Conservation (phyloP, 2,888 invertebrate species). For the Dasypolia templi region DNA sequence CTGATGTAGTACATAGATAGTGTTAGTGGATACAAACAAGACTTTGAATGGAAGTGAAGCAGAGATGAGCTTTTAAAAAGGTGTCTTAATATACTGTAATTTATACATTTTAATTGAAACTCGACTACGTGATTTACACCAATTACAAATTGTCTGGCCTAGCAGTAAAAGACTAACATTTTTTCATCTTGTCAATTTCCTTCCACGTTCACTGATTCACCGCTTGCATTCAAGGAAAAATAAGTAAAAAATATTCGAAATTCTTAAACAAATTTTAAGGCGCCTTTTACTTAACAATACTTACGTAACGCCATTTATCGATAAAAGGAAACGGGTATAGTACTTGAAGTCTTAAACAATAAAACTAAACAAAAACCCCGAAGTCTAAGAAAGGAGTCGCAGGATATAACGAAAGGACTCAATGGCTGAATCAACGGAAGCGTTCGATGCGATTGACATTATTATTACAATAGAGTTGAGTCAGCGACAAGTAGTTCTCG, state of each 20-base stretch:
- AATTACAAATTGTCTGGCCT: no score
- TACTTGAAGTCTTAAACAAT: slow-evolving; percentile 50
- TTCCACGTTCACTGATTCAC: slow-evolving; percentile 14
- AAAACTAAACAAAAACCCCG: slow-evolving; percentile 41
- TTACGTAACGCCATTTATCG: slow-evolving; percentile 36
- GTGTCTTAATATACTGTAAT: no score
- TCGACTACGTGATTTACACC: no score
- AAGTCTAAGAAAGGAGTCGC: slow-evolving; percentile 61
- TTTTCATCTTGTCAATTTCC: no score
- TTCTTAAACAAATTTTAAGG: background rate
- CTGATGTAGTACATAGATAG: slow-evolving; percentile 58
- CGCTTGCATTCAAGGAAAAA: background rate
- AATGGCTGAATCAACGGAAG: slow-evolving; percentile 71
- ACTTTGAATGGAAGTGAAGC: background rate
- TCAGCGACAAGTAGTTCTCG: slow-evolving; percentile 61
- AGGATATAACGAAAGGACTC: slow-evolving; percentile 66
- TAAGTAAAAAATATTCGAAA: background rate
- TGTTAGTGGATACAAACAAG: slow-evolving; percentile 8
- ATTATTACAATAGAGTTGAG: slow-evolving; percentile 64
- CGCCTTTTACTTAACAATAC: slow-evolving; percentile 5
- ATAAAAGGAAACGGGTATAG: slow-evolving; percentile 60
- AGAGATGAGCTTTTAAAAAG: background rate
- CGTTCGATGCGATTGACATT: slow-evolving; percentile 54
- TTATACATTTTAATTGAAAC: background rate
- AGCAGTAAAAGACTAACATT: no score